phyloP scores from a whole-genome alignment of 2,888 invertebrate genomes.

The Serrognathus titanus region DNA sequence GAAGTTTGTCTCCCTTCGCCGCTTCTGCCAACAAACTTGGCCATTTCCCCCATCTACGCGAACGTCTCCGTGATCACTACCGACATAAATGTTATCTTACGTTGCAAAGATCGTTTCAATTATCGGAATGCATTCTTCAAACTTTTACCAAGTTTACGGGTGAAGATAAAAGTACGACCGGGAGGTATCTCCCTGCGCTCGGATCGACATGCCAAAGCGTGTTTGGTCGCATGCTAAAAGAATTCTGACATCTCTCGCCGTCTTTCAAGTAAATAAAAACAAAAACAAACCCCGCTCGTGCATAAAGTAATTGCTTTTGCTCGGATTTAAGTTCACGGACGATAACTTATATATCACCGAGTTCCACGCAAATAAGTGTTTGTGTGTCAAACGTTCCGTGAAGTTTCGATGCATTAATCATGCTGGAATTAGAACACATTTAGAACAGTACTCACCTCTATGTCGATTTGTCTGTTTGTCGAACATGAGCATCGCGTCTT shows the following conservation, averaged over 20 bases:
- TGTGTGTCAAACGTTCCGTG: constrained; percentile 1
- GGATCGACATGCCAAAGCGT: no score
- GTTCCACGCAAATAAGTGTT: not conserved
- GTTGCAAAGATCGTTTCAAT: constrained; percentile 38
- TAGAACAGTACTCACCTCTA: constrained; percentile 73
- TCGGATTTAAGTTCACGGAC: no score
- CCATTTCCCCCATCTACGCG: constrained; percentile 30
- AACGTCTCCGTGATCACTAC: constrained; percentile 27
- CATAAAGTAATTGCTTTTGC: no score
- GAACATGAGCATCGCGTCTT: constrained; percentile 99
- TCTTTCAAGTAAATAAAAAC: no score
- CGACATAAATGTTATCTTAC: constrained; percentile 36
- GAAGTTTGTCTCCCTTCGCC: constrained; percentile 26
- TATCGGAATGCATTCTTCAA: constrained; percentile 40
- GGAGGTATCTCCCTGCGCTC: no score
- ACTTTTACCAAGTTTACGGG: constrained; percentile 14
- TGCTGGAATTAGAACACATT: constrained; percentile 2
- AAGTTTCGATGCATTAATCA: constrained; percentile 11
- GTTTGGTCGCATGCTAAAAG: no score
- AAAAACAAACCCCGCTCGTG: no score
- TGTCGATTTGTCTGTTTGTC: constrained; percentile 99
- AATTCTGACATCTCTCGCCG: no score
- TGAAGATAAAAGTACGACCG: not conserved
- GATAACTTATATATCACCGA: no score
- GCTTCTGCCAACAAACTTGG: constrained; percentile 28